phyloP scores from a whole-genome alignment of 2,797 vertebrate species.

The Oreonectes daqikongensis region DNA sequence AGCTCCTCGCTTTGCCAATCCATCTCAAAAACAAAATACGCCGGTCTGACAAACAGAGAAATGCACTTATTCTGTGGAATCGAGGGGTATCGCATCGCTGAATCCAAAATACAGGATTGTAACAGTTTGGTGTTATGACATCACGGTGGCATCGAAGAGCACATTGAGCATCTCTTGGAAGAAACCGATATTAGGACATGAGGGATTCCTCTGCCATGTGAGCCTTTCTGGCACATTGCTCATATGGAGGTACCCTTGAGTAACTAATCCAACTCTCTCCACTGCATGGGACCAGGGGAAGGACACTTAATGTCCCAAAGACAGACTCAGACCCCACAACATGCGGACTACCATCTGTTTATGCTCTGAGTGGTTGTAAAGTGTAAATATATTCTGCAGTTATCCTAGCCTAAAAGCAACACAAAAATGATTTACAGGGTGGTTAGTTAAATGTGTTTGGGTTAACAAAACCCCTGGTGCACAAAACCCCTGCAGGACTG shows the following conservation, averaged over 20 bases:
- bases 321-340: conserved; percentile 22
- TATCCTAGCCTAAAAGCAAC: background rate
- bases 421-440: conserved; percentile 1
- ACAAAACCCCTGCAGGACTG: background rate
- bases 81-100: background rate
- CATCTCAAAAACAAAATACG: conserved; percentile 7
- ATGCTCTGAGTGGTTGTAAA: conserved; percentile 11
- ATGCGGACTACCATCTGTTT: conserved; percentile 43
- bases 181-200: conserved; percentile 26
- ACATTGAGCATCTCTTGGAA: conserved; percentile 18
- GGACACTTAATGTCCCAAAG: conserved; percentile 39
- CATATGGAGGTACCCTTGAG: conserved; percentile 29
- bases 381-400: conserved; percentile 19
- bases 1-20: conserved; percentile 17
- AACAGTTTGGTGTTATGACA: background rate
- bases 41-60: background rate
- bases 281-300: conserved; percentile 15
- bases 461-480: background rate
- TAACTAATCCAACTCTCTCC: conserved; percentile 32
- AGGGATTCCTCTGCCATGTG: conserved; percentile 41
- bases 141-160: conserved; percentile 11
- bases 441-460: background rate
- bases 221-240: conserved; percentile 32
- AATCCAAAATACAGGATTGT: background rate
- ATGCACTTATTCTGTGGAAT: background rate